Evolutionary conservation across 2,797 vertebrate genomes (phyloP).

Genomic region (Megalops cyprinoides): DNA sequence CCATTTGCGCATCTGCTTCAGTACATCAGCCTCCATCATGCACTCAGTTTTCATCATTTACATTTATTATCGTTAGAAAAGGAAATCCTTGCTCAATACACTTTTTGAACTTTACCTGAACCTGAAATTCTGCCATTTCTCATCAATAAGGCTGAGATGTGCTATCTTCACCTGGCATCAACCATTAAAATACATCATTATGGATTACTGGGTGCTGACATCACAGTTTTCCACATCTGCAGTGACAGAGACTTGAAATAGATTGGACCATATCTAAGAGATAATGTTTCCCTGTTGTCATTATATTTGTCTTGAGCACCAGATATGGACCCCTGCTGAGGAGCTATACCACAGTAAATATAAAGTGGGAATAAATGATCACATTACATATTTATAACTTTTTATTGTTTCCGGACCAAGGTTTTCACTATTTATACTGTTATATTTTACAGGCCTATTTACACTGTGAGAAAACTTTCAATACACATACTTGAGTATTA

Average conservation of each 20-base stretch:
- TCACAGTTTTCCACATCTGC: neutral
- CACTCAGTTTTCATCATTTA: conserved; percentile 6
- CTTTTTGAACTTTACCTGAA: neutral
- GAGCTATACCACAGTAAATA: too few species aligned
- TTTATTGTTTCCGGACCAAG: too few species aligned
- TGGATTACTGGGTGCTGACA: neutral
- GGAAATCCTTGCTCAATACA: neutral
- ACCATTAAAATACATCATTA: neutral
- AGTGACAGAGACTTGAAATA: neutral
- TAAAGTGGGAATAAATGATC: too few species aligned
- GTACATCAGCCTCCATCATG: neutral
- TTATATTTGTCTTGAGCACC: too few species aligned
- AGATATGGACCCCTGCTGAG: too few species aligned
- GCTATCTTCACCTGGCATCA: neutral
- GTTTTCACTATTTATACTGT: too few species aligned
- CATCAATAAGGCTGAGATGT: conserved; percentile 6
- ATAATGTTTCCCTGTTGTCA: too few species aligned
- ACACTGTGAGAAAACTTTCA: too few species aligned
- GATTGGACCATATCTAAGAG: too few species aligned
- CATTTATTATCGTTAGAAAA: neutral
- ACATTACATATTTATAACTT: too few species aligned
- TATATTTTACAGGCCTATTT: too few species aligned
- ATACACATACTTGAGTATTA: too few species aligned
- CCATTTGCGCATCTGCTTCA: neutral
- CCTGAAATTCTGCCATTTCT: conserved; percentile 8